Evolutionary conservation across 2,113 vertebrate genomes (phyloP).

Genomic region (Echinops telfairi): DNA sequence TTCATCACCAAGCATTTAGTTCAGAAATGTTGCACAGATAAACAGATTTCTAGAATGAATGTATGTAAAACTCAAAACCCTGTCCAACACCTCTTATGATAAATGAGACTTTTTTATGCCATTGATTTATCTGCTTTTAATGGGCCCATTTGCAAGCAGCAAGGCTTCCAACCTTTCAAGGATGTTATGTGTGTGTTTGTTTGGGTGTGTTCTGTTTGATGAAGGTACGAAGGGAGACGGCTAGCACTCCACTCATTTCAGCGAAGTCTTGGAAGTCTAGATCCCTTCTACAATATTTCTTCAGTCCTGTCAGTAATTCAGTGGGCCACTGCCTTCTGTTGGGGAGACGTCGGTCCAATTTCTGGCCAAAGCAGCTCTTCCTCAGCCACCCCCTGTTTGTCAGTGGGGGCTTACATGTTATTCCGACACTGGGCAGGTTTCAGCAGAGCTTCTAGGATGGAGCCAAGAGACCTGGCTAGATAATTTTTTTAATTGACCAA

Average conservation of each 20-base stretch:
- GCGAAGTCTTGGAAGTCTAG: neutral
- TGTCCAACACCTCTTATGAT: constrained; percentile 76
- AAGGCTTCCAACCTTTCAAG: constrained; percentile 35
- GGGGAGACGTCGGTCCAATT: too few species aligned
- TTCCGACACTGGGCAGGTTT: neutral
- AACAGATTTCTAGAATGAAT: constrained; percentile 85
- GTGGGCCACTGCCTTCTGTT: neutral
- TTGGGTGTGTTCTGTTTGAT: neutral
- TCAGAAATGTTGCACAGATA: constrained; percentile 81
- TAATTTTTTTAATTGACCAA: neutral
- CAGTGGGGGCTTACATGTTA: too few species aligned
- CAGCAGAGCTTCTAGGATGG: neutral
- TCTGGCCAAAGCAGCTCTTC: too few species aligned
- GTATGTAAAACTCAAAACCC: constrained; percentile 75
- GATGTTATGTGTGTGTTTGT: neutral
- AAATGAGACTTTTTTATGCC: constrained; percentile 79
- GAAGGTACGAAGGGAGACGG: neutral
- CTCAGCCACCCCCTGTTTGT: too few species aligned
- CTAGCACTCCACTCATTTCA: constrained; percentile 40
- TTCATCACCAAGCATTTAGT: constrained; percentile 77
- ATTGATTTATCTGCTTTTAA: constrained; percentile 82
- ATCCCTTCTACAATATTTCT: neutral
- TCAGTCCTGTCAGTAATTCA: neutral
- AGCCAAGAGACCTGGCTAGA: neutral
- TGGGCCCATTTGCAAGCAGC: constrained; percentile 33